These are phyloP conservation scores for Sardinella longiceps DNA, from an alignment of 2,797 vertebrate genomes.

Conservation along the genomic window DNA sequence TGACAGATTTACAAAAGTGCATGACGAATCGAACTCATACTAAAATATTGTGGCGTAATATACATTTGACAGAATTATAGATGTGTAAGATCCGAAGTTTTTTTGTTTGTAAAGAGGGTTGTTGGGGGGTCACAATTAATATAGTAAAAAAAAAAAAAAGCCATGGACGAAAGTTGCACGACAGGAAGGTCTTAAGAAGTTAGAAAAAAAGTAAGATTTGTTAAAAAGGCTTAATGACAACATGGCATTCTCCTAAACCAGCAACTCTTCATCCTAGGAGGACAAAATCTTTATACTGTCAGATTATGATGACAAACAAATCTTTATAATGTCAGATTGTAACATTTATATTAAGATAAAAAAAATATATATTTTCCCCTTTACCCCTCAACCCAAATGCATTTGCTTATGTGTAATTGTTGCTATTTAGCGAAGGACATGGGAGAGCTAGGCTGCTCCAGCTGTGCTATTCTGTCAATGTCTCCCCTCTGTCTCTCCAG, in stretches of 20 bases:
- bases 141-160: slow-evolving; percentile 55
- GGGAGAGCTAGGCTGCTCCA: not conserved
- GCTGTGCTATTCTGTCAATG: not conserved
- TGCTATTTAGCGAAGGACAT: slow-evolving; percentile 11
- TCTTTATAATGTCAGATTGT: slow-evolving; percentile 26
- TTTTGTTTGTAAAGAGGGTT: slow-evolving; percentile 57
- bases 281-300: slow-evolving; percentile 60
- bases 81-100: slow-evolving; percentile 64
- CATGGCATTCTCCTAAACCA: slow-evolving; percentile 61
- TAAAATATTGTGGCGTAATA: slow-evolving; percentile 73
- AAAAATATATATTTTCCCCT: not conserved
- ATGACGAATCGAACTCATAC: slow-evolving; percentile 77
- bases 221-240: slow-evolving; percentile 30
- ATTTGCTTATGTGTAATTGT: slow-evolving; percentile 13
- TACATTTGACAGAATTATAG: slow-evolving; percentile 69
- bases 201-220: slow-evolving; percentile 38
- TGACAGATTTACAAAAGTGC: slow-evolving; percentile 66
- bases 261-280: slow-evolving; percentile 58
- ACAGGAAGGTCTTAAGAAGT: slow-evolving; percentile 31
- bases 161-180: slow-evolving; percentile 37
- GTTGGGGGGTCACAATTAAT: slow-evolving; percentile 54
- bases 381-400: not conserved
- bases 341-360: slow-evolving; percentile 26
- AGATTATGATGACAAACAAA: slow-evolving; percentile 37
- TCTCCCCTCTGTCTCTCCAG: not conserved